Percentiles rank a stretch among this genome's conserved stretches.
These are phyloP conservation scores for Bolborhynchus lineola DNA, from an alignment of 2,113 vertebrate species.

Conservation along the genomic window DNA sequence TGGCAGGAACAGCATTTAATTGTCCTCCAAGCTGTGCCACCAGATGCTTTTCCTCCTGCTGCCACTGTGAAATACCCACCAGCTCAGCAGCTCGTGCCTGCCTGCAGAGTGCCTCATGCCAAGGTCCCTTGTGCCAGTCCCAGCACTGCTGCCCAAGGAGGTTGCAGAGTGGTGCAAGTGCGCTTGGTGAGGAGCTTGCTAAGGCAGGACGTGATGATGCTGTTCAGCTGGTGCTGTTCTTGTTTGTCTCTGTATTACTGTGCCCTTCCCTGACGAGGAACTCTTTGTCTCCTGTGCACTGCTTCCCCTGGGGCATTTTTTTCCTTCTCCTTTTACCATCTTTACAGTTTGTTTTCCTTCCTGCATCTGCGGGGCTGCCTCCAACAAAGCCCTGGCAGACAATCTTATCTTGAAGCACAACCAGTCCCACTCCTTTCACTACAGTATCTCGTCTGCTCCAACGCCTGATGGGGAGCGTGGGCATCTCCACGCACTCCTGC, in stretches of 20 bases:
- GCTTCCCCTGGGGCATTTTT: neutral
- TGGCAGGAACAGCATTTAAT: neutral
- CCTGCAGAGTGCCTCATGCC: neutral
- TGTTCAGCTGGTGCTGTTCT: neutral
- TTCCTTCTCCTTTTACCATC: slow-evolving; percentile 17
- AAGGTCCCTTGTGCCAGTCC: neutral
- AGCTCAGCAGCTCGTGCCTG: neutral
- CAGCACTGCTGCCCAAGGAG: neutral
- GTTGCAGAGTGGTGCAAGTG: fast-evolving
- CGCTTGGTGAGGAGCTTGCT: fast-evolving
- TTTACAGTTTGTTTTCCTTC: slow-evolving; percentile 46
- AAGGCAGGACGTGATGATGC: neutral
- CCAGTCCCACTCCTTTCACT: neutral
- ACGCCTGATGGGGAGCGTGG: fast-evolving
- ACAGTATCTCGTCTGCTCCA: neutral
- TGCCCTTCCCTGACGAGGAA: neutral
- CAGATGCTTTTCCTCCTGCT: neutral
- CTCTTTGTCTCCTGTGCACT: neutral
- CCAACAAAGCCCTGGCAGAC: slow-evolving; percentile 31
- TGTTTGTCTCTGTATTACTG: neutral
- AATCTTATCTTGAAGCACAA: slow-evolving; percentile 52
- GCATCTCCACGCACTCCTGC: fast-evolving
- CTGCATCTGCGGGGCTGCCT: slow-evolving; percentile 18
- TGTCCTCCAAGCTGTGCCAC: neutral
- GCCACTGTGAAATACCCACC: neutral